phyloP scores from a whole-genome alignment of 2,888 invertebrate species.

The Invenusta paracnida region DNA sequence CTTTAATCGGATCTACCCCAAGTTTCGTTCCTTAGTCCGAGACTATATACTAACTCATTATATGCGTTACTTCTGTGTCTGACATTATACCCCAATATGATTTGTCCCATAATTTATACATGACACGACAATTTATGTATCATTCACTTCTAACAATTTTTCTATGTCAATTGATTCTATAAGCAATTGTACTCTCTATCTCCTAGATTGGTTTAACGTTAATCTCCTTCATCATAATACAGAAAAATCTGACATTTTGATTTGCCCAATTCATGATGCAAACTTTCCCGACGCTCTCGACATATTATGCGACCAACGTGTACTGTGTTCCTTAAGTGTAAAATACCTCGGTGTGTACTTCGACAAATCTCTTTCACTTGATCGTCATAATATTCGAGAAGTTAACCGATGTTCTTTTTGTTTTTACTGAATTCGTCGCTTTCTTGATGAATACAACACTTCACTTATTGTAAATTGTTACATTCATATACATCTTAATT shows the following conservation, averaged over 20 bases:
- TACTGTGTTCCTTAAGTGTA: not conserved
- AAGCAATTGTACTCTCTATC: not conserved
- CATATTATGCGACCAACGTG: no score
- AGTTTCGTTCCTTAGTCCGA: not conserved
- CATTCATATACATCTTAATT: no score
- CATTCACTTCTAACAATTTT: not conserved
- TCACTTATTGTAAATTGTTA: no score
- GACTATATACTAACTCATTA: not conserved
- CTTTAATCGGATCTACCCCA: not conserved
- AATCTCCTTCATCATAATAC: not conserved
- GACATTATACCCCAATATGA: not conserved
- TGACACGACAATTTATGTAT: not conserved
- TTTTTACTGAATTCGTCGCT: no score
- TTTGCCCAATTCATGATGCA: not conserved
- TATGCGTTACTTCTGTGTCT: not conserved
- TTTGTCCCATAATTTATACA: not conserved
- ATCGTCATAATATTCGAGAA: no score
- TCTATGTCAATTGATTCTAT: not conserved
- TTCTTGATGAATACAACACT: no score
- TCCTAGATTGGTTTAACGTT: not conserved
- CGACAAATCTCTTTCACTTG: no score
- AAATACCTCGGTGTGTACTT: no score
- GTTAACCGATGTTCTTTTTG: no score
- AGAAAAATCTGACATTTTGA: not conserved
- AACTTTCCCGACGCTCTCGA: not conserved